Conservation (phyloP, 2,797 vertebrate genomes). For the Dallia pectoralis region DNA sequence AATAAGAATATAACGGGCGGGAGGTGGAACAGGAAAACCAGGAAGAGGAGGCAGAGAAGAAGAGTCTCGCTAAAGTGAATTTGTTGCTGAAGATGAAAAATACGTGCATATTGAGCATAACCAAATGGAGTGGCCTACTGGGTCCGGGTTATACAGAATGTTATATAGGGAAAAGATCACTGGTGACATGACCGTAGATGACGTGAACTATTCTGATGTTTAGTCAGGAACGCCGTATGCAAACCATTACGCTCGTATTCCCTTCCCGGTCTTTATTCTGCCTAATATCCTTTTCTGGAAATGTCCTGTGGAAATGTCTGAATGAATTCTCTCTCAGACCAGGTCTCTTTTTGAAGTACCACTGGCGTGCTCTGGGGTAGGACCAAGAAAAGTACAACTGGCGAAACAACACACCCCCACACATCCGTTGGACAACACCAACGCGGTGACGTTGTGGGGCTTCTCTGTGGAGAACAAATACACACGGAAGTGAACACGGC, state of each 20-base stretch:
- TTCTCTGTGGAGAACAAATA: neutral
- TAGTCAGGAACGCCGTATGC: constrained; percentile 40
- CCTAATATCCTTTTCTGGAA: constrained; percentile 44
- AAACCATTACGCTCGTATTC: constrained; percentile 29
- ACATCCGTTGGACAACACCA: neutral
- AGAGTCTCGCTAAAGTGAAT: neutral
- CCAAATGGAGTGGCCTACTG: too few relatives aligned
- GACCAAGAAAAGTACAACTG: constrained; percentile 63
- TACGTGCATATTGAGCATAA: constrained; percentile 55
- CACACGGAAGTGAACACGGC: neutral
- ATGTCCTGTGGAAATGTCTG: constrained; percentile 41
- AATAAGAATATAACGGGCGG: constrained; percentile 20
- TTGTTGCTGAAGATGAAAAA: constrained; percentile 59
- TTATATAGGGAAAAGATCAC: too few relatives aligned
- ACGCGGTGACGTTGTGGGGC: neutral
- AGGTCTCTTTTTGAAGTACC: constrained; percentile 7
- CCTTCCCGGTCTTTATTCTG: constrained; percentile 13
- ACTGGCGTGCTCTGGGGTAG: constrained; percentile 36
- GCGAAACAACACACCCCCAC: constrained; percentile 58
- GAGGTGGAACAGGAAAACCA: neutral
- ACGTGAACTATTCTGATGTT: constrained; percentile 57
- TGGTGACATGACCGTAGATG: constrained; percentile 25
- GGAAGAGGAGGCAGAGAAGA: neutral
- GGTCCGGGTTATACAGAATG: too few relatives aligned
- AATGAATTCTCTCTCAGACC: neutral